Base-by-base conservation (phyloP, 2,797 vertebrate genomes). In the Simalia tracyae region DNA sequence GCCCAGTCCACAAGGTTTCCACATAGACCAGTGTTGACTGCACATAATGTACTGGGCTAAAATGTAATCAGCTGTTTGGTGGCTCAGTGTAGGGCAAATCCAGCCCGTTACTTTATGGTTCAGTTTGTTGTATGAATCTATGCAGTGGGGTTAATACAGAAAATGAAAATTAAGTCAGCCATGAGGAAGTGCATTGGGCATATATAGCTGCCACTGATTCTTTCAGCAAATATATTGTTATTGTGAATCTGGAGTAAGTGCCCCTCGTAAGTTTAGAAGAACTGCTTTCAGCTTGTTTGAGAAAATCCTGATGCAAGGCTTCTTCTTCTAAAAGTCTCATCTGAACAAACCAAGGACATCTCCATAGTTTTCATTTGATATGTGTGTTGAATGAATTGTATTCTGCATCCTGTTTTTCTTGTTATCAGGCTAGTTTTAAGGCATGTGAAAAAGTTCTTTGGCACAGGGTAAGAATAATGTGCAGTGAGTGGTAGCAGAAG, bases 271-370 rank as follows among this genome's bases (percentile, higher is more conserved):
- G 17, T 87, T n/a, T 60, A 63, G 89, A 7, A 0, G 42, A 22
- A 11, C 8, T 17, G 26, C 5, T 26, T 84, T 84, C 24, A 64
- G 56, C 56, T 54, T 46, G 50, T 46, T 36, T 12, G 1, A 24
- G 76, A 68, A 60, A 64, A 85, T 22, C 4, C 28, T 31, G 7
- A n/a, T 22, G 26, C 19, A 4, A 11, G 63, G 26, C 36, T 12
- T n/a, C 4, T 64, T 89, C 46, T 31, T 85, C 54, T 11, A 66
- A 3, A 89, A 85, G 17, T 84, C 31, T 59, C 92, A 95, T 95
- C 92, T 95, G 87, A 92, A 93, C 19, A 96, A 91, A 94, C 88
- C 94, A 93, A 94, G 93, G 91, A 57, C 92, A 36, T 92, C 94
- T 96, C 94, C n/a, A 0, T 90, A 88, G 26, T n/a, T 93, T n/a